Conservation (phyloP, 1,140 invertebrate species). For the Lordiphosa collinella region DNA sequence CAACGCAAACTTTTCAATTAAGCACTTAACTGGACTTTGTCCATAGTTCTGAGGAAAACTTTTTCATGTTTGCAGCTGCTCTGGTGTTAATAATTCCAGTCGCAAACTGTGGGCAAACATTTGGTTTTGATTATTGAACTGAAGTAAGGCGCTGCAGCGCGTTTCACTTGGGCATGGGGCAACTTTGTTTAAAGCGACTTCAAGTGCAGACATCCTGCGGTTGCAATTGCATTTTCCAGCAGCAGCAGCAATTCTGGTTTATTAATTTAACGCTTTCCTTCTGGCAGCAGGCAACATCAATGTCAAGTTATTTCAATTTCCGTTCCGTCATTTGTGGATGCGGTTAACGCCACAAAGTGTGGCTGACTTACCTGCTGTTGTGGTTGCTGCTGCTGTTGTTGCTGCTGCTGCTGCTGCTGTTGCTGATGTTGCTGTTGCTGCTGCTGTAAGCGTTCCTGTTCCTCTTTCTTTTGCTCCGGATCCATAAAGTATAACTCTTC, state of each 20-base stretch:
- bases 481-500: slow-evolving; percentile 91
- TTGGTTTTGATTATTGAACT: no score
- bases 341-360: not conserved
- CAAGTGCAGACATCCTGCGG: no score
- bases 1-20: no score
- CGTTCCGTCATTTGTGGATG: slow-evolving; percentile 19
- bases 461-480: slow-evolving; percentile 81
- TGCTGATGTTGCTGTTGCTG: slow-evolving; percentile 37
- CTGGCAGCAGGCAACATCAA: slow-evolving; percentile 5
- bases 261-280: not conserved
- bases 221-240: not conserved
- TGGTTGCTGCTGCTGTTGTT: slow-evolving; percentile 33
- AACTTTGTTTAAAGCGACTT: no score
- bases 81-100: no score
- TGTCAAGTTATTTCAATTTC: slow-evolving; percentile 39
- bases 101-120: no score
- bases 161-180: no score
- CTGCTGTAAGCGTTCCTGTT: slow-evolving; percentile 74
- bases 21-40: no score
- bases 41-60: no score
- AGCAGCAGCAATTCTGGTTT: not conserved
- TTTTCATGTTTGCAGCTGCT: no score
- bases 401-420: slow-evolving; percentile 38
- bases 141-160: no score
- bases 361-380: slow-evolving; percentile 55